Conservation (phyloP, 2,888 invertebrate species). For the Apantesis nais region DNA sequence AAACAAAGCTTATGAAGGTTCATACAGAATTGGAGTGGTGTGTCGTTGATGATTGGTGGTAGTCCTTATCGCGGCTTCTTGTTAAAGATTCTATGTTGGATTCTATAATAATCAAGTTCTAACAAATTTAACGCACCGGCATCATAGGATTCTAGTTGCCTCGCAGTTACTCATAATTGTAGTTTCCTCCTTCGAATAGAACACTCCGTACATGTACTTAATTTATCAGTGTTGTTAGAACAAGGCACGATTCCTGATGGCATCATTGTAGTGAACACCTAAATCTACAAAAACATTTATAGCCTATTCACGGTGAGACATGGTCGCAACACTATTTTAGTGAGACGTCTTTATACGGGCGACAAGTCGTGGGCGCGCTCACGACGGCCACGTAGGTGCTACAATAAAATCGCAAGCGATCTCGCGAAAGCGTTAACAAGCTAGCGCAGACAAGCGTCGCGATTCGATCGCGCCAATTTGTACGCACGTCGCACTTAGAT, state of each 20-base stretch:
- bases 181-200: neutral
- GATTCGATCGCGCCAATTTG: slow-evolving; percentile 76
- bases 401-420: slow-evolving; percentile 64
- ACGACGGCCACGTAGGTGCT: slow-evolving; percentile 54
- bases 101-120: too few relatives aligned
- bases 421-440: slow-evolving; percentile 71
- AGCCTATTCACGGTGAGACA: slow-evolving; percentile 4
- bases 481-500: slow-evolving; percentile 74
- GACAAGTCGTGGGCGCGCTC: slow-evolving; percentile 62
- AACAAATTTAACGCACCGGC: neutral
- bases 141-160: neutral
- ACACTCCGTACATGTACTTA: neutral
- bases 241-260: neutral
- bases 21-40: slow-evolving; percentile 37
- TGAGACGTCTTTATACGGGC: slow-evolving; percentile 37
- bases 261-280: neutral
- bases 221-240: slow-evolving; percentile 7
- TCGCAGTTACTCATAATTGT: neutral
- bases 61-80: too few relatives aligned
- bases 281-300: slow-evolving; percentile 11
- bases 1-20: slow-evolving; percentile 55
- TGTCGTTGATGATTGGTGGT: too few relatives aligned
- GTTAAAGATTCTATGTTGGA: too few relatives aligned
- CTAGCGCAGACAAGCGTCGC: slow-evolving; percentile 62
- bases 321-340: slow-evolving; percentile 17